Base-by-base conservation (phyloP, 2,797 vertebrate species). In the Pangasius djambal region DNA sequence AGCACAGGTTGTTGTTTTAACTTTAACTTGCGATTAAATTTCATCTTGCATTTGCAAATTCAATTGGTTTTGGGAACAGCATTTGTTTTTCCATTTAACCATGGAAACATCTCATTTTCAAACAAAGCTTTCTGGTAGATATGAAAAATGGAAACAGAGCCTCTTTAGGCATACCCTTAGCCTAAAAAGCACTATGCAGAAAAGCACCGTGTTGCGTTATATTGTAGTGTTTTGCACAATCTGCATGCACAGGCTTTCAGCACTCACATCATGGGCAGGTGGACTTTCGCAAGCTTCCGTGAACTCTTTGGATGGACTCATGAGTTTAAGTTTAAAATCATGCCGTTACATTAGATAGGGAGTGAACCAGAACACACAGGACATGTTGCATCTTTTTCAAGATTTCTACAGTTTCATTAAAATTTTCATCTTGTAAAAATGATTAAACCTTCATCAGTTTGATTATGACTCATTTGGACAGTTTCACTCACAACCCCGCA, bases 171-270 rank as follows among this genome's bases (percentile, higher is more conserved):
- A 25, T 28, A 22, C 85, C 34, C 20, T 79, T 72, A 34, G 72
- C 84, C 52, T 81, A 77, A 81, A 84, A 67, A 82, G 52, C 83
- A 85, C 78, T 55, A 69, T 86, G 83, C 81, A 85, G 48, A 52
- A 15, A 77, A 72, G 85, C 52, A 70, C 34, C 40, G 1, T 37
- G 37, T 44, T 63, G 52, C 2, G 61, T 44, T 77, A 48, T 50
- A 44, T 31, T 83, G 55, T 81, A 15, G 59, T 81, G 90, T 81
- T 88, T 88, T 74, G 85, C 79, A 77, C 87, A 88, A 70, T 91
- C 61, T 57, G 50, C 88, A 89, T 90, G 89, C 90, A 90, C 78
- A 83, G 50, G 82, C 77, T 83, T 88, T 83, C 87, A 83, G 83
- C 57, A 79, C 55, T 88, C 70, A 18, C 70, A 13, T 86, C 79